Conservation (phyloP, 2,888 invertebrate genomes). For the Rhagophthalmus giganteus region DNA sequence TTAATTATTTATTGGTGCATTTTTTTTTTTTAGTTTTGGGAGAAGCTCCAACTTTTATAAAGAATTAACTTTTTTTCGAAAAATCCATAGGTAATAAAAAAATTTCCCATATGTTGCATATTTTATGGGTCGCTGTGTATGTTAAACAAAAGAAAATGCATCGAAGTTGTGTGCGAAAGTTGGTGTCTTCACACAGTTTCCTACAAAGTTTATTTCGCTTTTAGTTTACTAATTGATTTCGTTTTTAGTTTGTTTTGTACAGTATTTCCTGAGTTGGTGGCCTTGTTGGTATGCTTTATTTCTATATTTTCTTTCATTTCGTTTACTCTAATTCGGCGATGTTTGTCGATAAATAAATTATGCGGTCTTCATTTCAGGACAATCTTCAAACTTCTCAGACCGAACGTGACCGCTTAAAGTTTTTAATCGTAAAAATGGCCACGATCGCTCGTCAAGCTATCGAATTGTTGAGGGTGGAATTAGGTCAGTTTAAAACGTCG, state of each 20-base stretch:
- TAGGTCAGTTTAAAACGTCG: slow-evolving; percentile 47
- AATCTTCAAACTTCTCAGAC: slow-evolving; percentile 69
- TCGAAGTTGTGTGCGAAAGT: too few species aligned
- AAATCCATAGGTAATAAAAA: too few species aligned
- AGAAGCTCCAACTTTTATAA: too few species aligned
- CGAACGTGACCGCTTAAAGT: slow-evolving; percentile 66
- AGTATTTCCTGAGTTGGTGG: slow-evolving; percentile 31
- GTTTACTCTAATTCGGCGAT: slow-evolving; percentile 52
- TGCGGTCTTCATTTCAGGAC: slow-evolving; percentile 62
- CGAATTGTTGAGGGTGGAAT: slow-evolving; percentile 63
- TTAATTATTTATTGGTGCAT: too few species aligned
- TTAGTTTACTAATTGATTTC: neutral
- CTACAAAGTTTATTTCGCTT: neutral
- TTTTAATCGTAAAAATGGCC: slow-evolving; percentile 59
- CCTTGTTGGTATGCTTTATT: slow-evolving; percentile 20
- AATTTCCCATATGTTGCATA: too few species aligned
- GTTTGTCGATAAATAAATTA: slow-evolving; percentile 66
- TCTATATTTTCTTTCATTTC: neutral
- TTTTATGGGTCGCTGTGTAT: too few species aligned
- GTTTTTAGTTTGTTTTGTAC: neutral
- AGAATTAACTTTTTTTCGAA: too few species aligned
- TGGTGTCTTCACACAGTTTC: neutral
- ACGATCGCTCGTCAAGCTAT: slow-evolving; percentile 62
- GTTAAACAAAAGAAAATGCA: too few species aligned
- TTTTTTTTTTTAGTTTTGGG: too few species aligned